A percentile compares a stretch with the other conserved stretches of the same genome.
Conservation (phyloP, 2,888 invertebrate species). For the Epistrophe grossulariae region DNA sequence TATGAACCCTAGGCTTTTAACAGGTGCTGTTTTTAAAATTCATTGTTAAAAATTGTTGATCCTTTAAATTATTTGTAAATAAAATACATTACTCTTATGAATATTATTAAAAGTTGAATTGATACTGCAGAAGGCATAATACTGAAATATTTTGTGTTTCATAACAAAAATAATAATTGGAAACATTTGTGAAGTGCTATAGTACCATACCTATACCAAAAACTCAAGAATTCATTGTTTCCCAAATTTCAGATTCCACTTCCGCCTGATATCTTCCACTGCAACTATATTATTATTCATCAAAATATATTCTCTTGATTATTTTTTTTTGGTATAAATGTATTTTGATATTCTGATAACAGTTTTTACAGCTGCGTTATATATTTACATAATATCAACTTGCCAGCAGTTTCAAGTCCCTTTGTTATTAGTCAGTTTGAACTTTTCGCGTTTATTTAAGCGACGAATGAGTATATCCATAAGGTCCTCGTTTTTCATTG, state of each 20-base stretch:
- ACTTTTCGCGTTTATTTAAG: conserved; percentile 15
- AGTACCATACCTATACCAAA: no score
- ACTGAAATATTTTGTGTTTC: neutral
- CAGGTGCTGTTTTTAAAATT: no score
- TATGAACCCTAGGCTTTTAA: no score
- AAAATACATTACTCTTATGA: no score
- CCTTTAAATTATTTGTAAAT: no score
- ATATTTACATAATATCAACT: no score
- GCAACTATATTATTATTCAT: neutral
- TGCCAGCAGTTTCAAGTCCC: neutral
- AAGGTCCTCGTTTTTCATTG: conserved; percentile 1
- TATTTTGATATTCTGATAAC: neutral
- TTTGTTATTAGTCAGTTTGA: conserved; percentile 15
- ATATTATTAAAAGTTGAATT: neutral
- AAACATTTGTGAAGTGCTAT: neutral
- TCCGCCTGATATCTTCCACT: neutral
- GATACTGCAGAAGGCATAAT: neutral
- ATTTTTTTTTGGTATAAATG: neutral
- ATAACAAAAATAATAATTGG: conserved; percentile 1
- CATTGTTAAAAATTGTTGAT: no score
- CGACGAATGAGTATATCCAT: neutral
- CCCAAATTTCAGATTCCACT: neutral
- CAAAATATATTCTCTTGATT: neutral
- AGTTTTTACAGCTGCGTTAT: neutral
- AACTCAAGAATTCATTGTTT: neutral